Base-by-base conservation (phyloP, 2,888 invertebrate species). In the Lagria hirta region DNA sequence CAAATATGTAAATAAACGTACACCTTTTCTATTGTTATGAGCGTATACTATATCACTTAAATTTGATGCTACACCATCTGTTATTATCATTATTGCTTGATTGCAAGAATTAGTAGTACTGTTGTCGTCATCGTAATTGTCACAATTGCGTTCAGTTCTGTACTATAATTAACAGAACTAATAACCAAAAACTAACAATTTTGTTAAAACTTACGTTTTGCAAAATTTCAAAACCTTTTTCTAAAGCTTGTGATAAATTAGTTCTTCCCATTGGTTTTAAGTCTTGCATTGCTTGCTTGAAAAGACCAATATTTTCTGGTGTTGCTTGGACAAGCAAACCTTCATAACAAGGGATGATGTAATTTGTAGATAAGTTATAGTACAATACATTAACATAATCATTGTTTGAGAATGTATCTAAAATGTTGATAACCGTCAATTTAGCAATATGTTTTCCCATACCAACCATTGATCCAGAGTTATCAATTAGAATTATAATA, bases 401-500 rank as follows among this genome's bases (percentile, higher is more conserved):
- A 69, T 99, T 97, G 67, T 98, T 97, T 4, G 94, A 95, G 30
- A 99, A 81, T 0, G 99, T 98, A 49, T 94, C 91, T 58, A 99
- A 72, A 45, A 99, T 84, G 22, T 88, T 86, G 43, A 83, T 79
- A 12, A 97, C 85, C 1, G 97, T 97, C 61, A 88, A 84, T 60
- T 86, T 82, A 7, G 93, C 95, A 18, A 86, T 81, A 57, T 83
- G 83, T 64, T 81, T 79, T 36, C 67, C 64, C 68, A 71, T 69
- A 69, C 97, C 98, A 16, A 84, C 86, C 98, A 99, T 99, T 11
- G 96, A 97, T 10, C 99, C 99, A 30, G 96, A 95, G 41, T 86
- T 84, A 68, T 99, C 99, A 48, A 99, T 78, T 37, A 99, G 76
- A 44, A 99, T 94, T 15, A 99, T 83, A 57, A 99, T 86, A 65